Conservation (phyloP, 1,140 invertebrate species). For the Pseudomyrmex pallidus region DNA sequence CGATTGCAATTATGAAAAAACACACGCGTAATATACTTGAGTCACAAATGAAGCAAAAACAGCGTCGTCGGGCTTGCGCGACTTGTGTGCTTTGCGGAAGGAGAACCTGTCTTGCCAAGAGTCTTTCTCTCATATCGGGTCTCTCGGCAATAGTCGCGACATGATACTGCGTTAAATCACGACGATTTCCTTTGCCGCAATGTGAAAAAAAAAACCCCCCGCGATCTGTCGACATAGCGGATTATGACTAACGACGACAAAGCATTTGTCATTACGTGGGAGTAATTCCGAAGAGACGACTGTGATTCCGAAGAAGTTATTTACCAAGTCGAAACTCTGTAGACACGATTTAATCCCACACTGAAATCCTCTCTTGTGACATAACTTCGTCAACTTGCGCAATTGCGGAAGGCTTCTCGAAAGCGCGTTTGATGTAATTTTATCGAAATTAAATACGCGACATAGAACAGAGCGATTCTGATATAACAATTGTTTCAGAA, state of each 20-base stretch:
- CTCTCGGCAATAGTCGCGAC: constrained; percentile 53
- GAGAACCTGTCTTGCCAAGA: background rate
- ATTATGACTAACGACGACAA: constrained; percentile 61
- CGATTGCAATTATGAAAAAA: background rate
- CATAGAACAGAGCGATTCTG: no score
- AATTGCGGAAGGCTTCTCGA: background rate
- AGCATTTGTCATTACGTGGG: constrained; percentile 8
- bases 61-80: background rate
- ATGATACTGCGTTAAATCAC: constrained; percentile 53
- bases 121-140: constrained; percentile 22
- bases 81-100: constrained; percentile 39
- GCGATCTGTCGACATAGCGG: constrained; percentile 26
- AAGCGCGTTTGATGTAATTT: background rate
- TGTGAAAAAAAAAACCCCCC: constrained; percentile 2
- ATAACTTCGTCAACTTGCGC: background rate
- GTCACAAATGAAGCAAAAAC: constrained; percentile 5
- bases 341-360: constrained; percentile 23
- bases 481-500: background rate
- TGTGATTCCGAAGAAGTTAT: background rate
- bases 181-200: constrained; percentile 16
- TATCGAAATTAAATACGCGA: background rate
- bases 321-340: constrained; percentile 20
- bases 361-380: constrained; percentile 1
- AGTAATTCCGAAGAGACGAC: constrained; percentile 19
- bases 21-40: background rate